A percentile compares a stretch with the other conserved stretches of the same genome.
Conservation (phyloP, 2,888 invertebrate species). For the Leptopilina syphax region DNA sequence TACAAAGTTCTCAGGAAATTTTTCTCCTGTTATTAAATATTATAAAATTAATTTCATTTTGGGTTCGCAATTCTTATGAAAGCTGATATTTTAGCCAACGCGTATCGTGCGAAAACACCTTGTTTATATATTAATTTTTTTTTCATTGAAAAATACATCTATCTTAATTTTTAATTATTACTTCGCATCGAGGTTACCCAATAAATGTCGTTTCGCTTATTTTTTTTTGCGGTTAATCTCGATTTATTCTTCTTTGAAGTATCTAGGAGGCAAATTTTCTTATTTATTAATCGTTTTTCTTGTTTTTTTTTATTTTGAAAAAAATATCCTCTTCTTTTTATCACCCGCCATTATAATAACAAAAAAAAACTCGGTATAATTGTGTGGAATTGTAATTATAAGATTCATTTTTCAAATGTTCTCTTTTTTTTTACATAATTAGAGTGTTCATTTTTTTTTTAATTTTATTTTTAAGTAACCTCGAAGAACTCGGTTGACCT, state of each 20-base stretch:
- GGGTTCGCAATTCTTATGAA: neutral
- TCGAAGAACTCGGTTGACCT: conserved; percentile 71
- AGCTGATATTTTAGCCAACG: conserved; percentile 27
- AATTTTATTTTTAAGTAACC: conserved; percentile 13
- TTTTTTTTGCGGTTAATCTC: neutral
- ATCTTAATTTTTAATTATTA: conserved; percentile 19
- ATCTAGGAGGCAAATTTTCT: conserved; percentile 4
- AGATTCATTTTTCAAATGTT: conserved; percentile 1
- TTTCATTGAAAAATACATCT: conserved; percentile 40
- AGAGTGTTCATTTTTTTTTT: too few relatives aligned
- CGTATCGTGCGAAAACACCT: conserved; percentile 37
- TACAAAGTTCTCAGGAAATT: conserved; percentile 13
- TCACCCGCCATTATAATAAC: neutral
- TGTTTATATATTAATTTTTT: conserved; percentile 9
- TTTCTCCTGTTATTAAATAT: neutral
- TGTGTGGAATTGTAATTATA: neutral
- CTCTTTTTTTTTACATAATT: too few relatives aligned
- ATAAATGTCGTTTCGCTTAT: neutral
- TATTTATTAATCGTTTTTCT: too few relatives aligned
- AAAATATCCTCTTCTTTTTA: conserved; percentile 19
- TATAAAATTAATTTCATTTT: neutral
- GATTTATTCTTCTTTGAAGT: neutral
- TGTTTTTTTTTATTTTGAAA: neutral
- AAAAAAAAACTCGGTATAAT: neutral
- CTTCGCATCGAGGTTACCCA: conserved; percentile 33